phyloP scores from a whole-genome alignment of 1,140 invertebrate species.

The Temnothorax nylanderi region DNA sequence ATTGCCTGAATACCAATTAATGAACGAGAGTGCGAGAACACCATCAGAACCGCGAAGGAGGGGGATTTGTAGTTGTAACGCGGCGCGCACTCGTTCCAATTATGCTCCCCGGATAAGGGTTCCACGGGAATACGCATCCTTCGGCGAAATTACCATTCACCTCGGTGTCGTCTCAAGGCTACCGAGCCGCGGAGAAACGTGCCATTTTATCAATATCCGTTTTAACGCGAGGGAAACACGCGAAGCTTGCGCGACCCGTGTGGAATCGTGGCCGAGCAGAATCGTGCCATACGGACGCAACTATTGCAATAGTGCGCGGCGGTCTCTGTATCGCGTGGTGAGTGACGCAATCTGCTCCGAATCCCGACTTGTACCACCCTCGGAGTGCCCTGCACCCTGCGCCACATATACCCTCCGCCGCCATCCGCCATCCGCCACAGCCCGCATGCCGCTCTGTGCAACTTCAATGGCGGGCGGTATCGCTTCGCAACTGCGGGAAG shows the following conservation, averaged over 20 bases:
- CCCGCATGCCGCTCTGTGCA: conserved; percentile 61
- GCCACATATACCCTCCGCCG: not conserved
- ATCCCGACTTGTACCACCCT: conserved; percentile 74
- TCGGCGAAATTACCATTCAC: not conserved
- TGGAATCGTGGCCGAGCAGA: conserved; percentile 21
- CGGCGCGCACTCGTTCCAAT: conserved; percentile 36
- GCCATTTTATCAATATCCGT: conserved; percentile 19
- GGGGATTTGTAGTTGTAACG: not conserved
- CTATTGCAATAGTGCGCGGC: conserved; percentile 32
- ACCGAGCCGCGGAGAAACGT: not conserved
- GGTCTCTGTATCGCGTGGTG: conserved; percentile 44
- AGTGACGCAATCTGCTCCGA: conserved; percentile 74
- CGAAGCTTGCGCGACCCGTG: not conserved
- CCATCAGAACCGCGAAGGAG: not conserved
- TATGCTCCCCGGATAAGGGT: not conserved
- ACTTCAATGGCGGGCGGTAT: conserved; percentile 74
- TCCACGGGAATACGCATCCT: not conserved
- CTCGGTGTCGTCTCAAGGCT: not conserved
- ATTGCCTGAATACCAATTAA: conserved; percentile 76
- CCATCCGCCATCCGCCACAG: conserved; percentile 39
- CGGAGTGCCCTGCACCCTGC: conserved; percentile 55
- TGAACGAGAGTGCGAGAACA: conserved; percentile 27
- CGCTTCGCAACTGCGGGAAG: conserved; percentile 74
- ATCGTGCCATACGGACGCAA: conserved; percentile 52
- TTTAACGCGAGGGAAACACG: not conserved